Evolutionary conservation across 2,113 vertebrate genomes (phyloP).

Genomic region (Morone chrysops): DNA sequence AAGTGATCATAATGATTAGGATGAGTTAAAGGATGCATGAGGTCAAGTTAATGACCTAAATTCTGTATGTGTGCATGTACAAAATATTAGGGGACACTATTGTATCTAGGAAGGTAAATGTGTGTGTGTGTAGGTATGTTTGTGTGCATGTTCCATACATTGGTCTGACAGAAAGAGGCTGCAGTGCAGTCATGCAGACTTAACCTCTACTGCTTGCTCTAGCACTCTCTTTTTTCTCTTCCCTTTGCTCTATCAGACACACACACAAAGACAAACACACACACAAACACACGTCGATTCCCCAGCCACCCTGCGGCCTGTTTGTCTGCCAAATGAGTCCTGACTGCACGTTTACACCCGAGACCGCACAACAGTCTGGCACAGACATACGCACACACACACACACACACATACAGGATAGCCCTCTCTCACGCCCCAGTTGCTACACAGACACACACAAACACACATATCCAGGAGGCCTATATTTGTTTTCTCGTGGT

Average conservation of each 20-base stretch:
- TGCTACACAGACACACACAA: conserved; percentile 69
- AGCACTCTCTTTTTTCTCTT: conserved; percentile 57
- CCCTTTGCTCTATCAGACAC: conserved; percentile 74
- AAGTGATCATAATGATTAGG: background rate
- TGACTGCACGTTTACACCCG: conserved; percentile 84
- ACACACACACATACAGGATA: conserved; percentile 64
- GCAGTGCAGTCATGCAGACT: conserved; percentile 77
- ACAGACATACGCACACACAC: conserved; percentile 19
- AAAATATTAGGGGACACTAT: background rate
- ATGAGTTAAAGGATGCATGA: background rate
- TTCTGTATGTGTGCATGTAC: background rate
- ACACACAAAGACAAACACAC: conserved; percentile 70
- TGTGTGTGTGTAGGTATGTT: conserved; percentile 15
- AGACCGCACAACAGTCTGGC: conserved; percentile 79
- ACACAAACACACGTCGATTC: conserved; percentile 78
- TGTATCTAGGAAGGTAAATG: background rate
- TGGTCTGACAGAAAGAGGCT: conserved; percentile 78
- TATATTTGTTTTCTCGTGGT: conserved; percentile 82
- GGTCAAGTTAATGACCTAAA: background rate
- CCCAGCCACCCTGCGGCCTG: conserved; percentile 81
- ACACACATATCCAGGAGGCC: conserved; percentile 72
- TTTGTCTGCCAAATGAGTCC: conserved; percentile 85
- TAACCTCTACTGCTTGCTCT: conserved; percentile 75
- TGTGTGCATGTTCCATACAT: conserved; percentile 42
- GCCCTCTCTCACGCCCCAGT: conserved; percentile 79